Evolutionary conservation across 2,113 vertebrate species (phyloP), one percentile per base, ranked within the genome.

Genomic region (Brienomyrus longianalis): DNA sequence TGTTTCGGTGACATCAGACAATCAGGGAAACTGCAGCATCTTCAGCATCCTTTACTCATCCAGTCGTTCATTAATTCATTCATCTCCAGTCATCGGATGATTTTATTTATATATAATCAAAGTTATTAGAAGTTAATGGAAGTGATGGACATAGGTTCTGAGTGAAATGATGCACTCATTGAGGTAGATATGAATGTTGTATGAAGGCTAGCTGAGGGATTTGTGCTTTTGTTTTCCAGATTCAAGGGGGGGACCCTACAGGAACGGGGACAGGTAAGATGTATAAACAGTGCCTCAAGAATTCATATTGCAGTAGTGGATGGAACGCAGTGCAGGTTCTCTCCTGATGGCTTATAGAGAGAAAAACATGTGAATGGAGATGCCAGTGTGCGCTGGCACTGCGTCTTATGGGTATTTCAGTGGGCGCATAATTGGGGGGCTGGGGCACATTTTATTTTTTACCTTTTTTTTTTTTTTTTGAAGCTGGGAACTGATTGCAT

Each of bases 221-320:
- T 43, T 43, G 74, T 48, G 17, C 35, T 62, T 90, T 87, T 92
- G 91, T 92, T 92, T 91, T 62, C 31, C 93, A 99, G 98, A 99
- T 99, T 93, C 98, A 99, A 92, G 98, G 98, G 56, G 98, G 98
- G 3, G 98, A 99, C 92, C 98, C 98, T 0, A 99, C 98, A 1
- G 98, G 98, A 93, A 99, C 98, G 0, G 98, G 98, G 83, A 98
- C 97, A 95, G 98, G 98, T 99, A 94, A 90, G 93, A 43, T 13
- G n/a, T 47, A 74, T 47, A 74, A 88, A 59, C 50, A 39, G 19
- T 52, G 31, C 27, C 59, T 66, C 8, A 66, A 43, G 51, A 27
- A 8, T 35, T 35, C 15, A 19, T 66, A 9, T 70, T 70, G 7
- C 7, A 31, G 62, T 31, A 70, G 10, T 66, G 62, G n/a, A 66